Percentiles rank a stretch among this genome's conserved stretches.
phyloP scores from a whole-genome alignment of 2,113 vertebrate genomes.

The Lathamus discolor region DNA sequence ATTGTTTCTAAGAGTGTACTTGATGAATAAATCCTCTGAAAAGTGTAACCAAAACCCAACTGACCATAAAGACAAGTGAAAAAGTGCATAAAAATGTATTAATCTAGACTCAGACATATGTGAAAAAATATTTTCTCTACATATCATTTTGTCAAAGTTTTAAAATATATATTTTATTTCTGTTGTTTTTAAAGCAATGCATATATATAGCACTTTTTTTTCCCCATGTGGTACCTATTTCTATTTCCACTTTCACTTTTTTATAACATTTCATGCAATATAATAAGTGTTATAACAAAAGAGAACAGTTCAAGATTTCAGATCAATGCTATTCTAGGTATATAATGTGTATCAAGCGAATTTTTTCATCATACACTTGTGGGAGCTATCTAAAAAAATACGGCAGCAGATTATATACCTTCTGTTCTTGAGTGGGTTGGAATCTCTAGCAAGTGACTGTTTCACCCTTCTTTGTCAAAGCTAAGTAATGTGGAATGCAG shows the following conservation, averaged over 20 bases:
- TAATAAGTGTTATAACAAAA: not conserved
- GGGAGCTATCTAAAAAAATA: not conserved
- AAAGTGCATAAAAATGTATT: not conserved
- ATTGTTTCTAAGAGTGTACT: not conserved
- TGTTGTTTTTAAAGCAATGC: not conserved
- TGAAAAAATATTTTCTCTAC: not conserved
- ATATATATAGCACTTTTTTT: not conserved
- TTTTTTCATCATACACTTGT: not conserved
- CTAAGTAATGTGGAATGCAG: not conserved
- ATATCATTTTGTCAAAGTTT: not conserved
- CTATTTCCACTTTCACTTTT: not conserved
- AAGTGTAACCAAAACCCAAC: not conserved
- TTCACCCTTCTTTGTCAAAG: constrained; percentile 3
- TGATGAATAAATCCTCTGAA: not conserved
- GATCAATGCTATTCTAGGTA: not conserved
- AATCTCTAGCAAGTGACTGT: not conserved
- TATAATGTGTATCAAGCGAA: not conserved
- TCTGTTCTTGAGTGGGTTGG: not conserved
- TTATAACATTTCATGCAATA: not conserved
- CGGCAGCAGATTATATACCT: not conserved
- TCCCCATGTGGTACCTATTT: not conserved
- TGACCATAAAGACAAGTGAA: not conserved
- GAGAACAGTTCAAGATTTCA: not conserved
- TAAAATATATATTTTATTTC: not conserved
- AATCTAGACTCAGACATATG: not conserved